phyloP scores from a whole-genome alignment of 2,113 vertebrate species.

The Tupaia chinensis region DNA sequence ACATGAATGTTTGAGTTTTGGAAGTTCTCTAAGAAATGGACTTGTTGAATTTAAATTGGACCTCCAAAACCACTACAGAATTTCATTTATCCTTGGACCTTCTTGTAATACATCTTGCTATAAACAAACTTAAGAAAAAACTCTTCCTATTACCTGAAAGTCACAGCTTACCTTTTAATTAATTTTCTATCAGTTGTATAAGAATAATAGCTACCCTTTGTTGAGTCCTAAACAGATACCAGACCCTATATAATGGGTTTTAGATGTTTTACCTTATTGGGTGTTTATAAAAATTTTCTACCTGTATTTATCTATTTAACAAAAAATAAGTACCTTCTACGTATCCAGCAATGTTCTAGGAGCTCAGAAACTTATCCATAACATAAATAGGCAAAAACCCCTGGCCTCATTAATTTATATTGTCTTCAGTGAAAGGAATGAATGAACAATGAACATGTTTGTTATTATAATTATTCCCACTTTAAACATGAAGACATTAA shows the following conservation, averaged over 20 bases:
- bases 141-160: background rate
- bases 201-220: slow-evolving; percentile 16
- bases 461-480: background rate
- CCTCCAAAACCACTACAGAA: background rate
- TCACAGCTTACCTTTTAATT: background rate
- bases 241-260: background rate
- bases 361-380: background rate
- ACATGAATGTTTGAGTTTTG: background rate
- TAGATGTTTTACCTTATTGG: background rate
- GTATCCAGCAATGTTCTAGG: background rate
- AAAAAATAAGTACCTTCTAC: background rate
- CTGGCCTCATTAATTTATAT: background rate
- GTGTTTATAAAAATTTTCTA: background rate
- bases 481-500: slow-evolving; percentile 39
- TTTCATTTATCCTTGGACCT: background rate
- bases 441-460: background rate
- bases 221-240: background rate
- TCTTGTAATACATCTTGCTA: background rate
- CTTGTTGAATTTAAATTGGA: background rate
- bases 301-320: background rate
- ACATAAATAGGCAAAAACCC: slow-evolving; percentile 28
- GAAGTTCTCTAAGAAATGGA: background rate
- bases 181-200: background rate
- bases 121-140: slow-evolving; percentile 33
- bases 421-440: background rate